Percentiles rank a stretch among this genome's conserved stretches.
Evolutionary conservation across 2,797 vertebrate species (phyloP).

Genomic region (Hapalemur alaotrensis): DNA sequence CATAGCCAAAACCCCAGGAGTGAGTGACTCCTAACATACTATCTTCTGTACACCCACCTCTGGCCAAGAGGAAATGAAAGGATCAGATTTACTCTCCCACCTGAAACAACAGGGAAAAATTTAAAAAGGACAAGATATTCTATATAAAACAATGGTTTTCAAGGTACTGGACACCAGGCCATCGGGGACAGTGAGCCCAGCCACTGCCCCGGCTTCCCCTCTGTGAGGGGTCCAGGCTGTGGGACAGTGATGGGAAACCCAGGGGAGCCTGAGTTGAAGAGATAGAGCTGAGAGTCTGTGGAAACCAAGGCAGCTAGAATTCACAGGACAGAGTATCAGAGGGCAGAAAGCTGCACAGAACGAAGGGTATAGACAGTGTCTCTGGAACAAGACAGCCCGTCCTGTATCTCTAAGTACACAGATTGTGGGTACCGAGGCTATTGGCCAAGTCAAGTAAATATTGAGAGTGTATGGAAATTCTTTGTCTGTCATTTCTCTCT

Average conservation of each 20-base stretch:
- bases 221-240: not conserved
- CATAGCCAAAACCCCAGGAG: not conserved
- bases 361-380: not conserved
- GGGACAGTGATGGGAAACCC: not conserved
- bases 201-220: not conserved
- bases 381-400: not conserved
- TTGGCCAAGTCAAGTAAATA: not conserved
- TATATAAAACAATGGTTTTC: not conserved
- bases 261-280: not conserved
- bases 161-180: not conserved
- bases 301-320: not conserved
- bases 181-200: not conserved
- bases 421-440: not conserved
- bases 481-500: not conserved
- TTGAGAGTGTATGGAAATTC: not conserved
- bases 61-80: not conserved
- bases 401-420: not conserved
- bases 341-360: not conserved
- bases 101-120: not conserved
- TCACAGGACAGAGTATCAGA: not conserved
- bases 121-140: not conserved
- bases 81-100: not conserved
- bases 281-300: not conserved
- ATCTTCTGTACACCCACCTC: not conserved
- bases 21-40: not conserved